These are phyloP conservation scores for Rhinoderma darwinii DNA, from an alignment of 2,113 vertebrate species.

Conservation along the genomic window DNA sequence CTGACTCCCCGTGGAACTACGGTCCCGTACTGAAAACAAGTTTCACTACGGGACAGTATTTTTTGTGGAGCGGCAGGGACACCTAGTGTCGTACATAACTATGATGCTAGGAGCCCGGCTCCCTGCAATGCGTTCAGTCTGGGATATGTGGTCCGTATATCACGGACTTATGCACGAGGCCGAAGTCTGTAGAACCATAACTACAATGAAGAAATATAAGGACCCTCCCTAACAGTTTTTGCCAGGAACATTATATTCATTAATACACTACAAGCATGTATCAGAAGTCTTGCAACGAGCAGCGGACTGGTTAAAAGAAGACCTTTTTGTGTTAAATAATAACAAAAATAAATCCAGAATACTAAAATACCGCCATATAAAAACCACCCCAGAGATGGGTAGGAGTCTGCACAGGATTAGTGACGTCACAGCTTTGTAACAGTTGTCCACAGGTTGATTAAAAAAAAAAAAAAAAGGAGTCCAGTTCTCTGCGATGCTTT, in stretches of 20 bases:
- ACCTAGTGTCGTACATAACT: too few species aligned
- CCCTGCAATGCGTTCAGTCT: too few species aligned
- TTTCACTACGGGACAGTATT: too few species aligned
- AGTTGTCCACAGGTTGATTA: conserved; percentile 48
- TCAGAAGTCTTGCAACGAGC: neutral
- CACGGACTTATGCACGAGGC: too few species aligned
- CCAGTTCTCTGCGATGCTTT: neutral
- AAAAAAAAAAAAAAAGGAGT: neutral
- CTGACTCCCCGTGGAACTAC: too few species aligned
- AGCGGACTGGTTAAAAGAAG: neutral
- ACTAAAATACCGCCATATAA: neutral
- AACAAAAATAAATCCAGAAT: neutral
- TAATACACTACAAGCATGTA: neutral
- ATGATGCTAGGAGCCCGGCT: too few species aligned
- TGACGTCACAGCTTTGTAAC: conserved; percentile 55
- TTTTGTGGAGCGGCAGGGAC: too few species aligned
- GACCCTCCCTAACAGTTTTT: neutral
- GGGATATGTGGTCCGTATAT: too few species aligned
- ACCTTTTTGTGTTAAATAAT: neutral
- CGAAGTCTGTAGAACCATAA: neutral
- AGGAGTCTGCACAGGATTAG: neutral
- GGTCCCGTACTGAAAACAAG: too few species aligned
- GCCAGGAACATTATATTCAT: neutral
- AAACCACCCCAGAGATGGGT: neutral
- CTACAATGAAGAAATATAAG: neutral